Conservation (phyloP, 1,140 invertebrate species). For the Paraescarpia echinospica region DNA sequence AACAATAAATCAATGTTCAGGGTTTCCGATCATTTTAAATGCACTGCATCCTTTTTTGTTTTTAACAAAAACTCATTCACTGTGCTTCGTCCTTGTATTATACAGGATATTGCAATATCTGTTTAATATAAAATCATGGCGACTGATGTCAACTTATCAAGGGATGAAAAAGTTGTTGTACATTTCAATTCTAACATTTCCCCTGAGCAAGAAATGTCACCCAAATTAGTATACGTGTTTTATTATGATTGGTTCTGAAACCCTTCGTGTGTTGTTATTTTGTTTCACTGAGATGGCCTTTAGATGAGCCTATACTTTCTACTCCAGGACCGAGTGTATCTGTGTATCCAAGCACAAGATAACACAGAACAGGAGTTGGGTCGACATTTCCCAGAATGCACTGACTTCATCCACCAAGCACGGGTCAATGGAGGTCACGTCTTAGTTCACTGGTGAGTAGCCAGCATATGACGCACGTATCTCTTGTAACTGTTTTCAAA, state of each 20-base stretch:
- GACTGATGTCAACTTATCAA: no score
- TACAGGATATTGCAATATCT: no score
- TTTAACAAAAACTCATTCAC: background rate
- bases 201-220: no score
- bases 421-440: constrained; percentile 85
- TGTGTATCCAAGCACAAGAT: constrained; percentile 91
- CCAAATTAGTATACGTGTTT: no score
- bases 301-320: constrained; percentile 31
- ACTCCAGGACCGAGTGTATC: constrained; percentile 88
- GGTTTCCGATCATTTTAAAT: no score
- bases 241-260: background rate
- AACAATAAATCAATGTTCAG: no score
- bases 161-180: background rate
- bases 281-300: background rate
- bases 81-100: no score
- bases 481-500: constrained; percentile 20
- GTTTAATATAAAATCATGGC: no score
- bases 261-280: constrained; percentile 5
- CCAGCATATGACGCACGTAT: background rate
- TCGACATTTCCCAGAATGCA: constrained; percentile 89
- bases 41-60: background rate
- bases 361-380: constrained; percentile 88
- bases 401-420: constrained; percentile 94
- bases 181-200: no score
- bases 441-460: constrained; percentile 87